phyloP scores from a whole-genome alignment of 1,140 invertebrate species.

The Cecropterus lyciades region DNA sequence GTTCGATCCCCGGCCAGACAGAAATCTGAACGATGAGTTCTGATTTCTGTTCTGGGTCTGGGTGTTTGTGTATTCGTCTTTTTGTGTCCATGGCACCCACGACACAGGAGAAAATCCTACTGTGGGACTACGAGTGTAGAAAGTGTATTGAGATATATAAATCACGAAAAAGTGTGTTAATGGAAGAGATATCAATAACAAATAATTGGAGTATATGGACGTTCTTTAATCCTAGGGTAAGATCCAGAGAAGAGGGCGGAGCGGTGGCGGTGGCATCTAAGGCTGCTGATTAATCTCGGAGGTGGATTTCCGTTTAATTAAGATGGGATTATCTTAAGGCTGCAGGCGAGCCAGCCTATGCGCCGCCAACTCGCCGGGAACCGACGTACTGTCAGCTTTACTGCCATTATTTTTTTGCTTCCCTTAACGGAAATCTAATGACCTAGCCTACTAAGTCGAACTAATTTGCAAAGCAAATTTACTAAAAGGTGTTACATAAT shows the following conservation, averaged over 20 bases:
- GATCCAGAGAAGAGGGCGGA: slow-evolving; percentile 14
- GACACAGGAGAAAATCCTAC: no score
- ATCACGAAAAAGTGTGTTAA: no score
- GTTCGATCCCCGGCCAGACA: no score
- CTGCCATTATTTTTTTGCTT: slow-evolving; percentile 24
- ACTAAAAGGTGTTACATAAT: neutral
- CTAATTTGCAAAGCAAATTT: slow-evolving; percentile 7
- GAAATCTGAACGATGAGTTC: no score
- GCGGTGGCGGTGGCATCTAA: slow-evolving; percentile 20
- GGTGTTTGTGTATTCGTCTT: no score
- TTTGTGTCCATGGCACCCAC: no score
- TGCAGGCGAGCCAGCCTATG: slow-evolving; percentile 36
- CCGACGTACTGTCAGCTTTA: slow-evolving; percentile 13
- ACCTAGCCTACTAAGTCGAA: slow-evolving; percentile 32
- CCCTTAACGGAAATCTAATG: slow-evolving; percentile 36
- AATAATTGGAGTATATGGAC: slow-evolving; percentile 19
- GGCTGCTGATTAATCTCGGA: slow-evolving; percentile 64
- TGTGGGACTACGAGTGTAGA: no score
- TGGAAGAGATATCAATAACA: slow-evolving; percentile 10
- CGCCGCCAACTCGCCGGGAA: neutral
- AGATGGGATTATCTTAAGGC: slow-evolving; percentile 65
- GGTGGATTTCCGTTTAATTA: slow-evolving; percentile 65
- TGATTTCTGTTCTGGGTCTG: no score
- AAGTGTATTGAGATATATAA: no score
- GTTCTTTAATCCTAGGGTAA: slow-evolving; percentile 18